A percentile compares a stretch with the other conserved stretches of the same genome.
phyloP scores from a whole-genome alignment of 2,797 vertebrate species.

The Pipistrellus kuhlii region DNA sequence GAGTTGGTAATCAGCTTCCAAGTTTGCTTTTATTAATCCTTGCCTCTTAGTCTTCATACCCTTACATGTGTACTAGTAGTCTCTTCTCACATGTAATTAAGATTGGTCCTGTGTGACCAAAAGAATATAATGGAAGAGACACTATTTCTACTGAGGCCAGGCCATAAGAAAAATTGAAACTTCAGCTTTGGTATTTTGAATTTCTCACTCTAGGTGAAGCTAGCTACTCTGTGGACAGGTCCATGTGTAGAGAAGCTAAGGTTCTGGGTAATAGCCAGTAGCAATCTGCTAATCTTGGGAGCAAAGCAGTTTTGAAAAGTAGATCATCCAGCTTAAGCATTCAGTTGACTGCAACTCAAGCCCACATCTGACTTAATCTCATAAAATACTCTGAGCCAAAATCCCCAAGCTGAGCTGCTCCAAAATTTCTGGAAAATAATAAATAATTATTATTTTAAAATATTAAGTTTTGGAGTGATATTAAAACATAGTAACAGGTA shows the following conservation, averaged over 20 bases:
- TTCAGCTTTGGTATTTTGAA: neutral
- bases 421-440: slow-evolving; percentile 28
- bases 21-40: neutral
- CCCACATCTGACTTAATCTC: neutral
- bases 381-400: neutral
- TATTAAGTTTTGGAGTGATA: neutral
- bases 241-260: neutral
- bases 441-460: slow-evolving; percentile 19
- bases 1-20: neutral
- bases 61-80: neutral
- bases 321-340: neutral
- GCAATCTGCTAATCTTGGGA: neutral
- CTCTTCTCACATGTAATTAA: neutral
- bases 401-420: neutral
- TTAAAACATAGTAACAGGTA: neutral
- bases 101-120: neutral
- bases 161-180: neutral
- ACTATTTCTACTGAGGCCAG: neutral
- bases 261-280: neutral
- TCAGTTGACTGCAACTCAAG: neutral
- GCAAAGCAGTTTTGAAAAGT: neutral
- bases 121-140: neutral
- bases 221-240: neutral
- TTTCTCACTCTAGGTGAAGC: neutral
- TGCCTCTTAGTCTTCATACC: neutral